phyloP scores from a whole-genome alignment of 2,888 invertebrate genomes.

The Eupithecia vulgata region DNA sequence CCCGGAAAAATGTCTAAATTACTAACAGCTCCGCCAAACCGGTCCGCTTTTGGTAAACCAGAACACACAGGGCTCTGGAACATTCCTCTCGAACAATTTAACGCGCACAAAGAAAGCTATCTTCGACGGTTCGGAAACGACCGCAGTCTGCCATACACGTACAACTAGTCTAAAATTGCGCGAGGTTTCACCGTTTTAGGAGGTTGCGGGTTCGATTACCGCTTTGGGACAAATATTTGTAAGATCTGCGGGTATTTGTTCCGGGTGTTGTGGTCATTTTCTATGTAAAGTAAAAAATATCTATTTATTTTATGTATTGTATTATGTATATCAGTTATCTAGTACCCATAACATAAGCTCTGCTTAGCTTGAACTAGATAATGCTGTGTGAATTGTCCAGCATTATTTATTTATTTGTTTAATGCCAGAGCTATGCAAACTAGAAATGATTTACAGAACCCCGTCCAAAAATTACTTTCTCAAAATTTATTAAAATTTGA shows the following conservation, averaged over 20 bases:
- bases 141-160: not conserved
- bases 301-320: too few relatives aligned
- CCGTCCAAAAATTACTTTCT: not conserved
- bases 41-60: conserved; percentile 24
- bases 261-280: too few relatives aligned
- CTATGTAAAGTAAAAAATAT: too few relatives aligned
- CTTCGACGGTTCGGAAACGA: conserved; percentile 15
- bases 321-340: too few relatives aligned
- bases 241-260: too few relatives aligned
- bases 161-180: not conserved
- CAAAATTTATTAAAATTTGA: not conserved
- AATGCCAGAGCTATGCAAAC: not conserved
- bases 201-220: too few relatives aligned
- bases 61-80: conserved; percentile 29
- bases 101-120: conserved; percentile 38
- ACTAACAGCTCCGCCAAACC: conserved; percentile 13
- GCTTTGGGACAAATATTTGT: too few relatives aligned
- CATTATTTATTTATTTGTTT: too few relatives aligned
- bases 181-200: not conserved
- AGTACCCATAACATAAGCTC: too few relatives aligned
- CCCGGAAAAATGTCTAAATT: conserved; percentile 10
- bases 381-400: too few relatives aligned
- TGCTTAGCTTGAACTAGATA: too few relatives aligned
- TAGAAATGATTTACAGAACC: not conserved
- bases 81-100: conserved; percentile 33